Evolutionary conservation across 1,140 invertebrate genomes (phyloP).

Genomic region (Hestina assimilis): DNA sequence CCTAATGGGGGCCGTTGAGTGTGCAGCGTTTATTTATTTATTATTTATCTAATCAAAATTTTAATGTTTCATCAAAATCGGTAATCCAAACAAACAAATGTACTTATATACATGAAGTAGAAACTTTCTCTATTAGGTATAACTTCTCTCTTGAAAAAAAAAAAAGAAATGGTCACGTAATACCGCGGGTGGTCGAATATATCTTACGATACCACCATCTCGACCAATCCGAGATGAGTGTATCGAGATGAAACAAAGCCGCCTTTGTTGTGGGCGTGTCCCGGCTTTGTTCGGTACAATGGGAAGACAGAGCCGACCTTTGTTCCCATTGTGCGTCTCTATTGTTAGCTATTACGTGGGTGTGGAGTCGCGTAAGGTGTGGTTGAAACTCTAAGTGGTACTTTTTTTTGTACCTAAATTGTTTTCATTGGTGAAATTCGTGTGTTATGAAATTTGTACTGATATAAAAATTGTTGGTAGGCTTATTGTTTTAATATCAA

Average conservation of each 20-base stretch:
- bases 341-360: slow-evolving; percentile 43
- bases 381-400: slow-evolving; percentile 7
- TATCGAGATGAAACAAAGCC: slow-evolving; percentile 58
- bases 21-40: too few relatives aligned
- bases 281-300: slow-evolving; percentile 60
- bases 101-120: too few relatives aligned
- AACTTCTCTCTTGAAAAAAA: too few relatives aligned
- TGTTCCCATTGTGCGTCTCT: slow-evolving; percentile 27
- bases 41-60: too few relatives aligned
- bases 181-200: slow-evolving; percentile 54
- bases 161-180: too few relatives aligned
- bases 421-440: slow-evolving; percentile 22
- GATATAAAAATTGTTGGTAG: too few relatives aligned
- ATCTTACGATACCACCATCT: slow-evolving; percentile 22
- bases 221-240: slow-evolving; percentile 40
- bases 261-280: slow-evolving; percentile 53
- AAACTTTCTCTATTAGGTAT: too few relatives aligned
- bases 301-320: slow-evolving; percentile 46
- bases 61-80: too few relatives aligned
- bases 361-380: slow-evolving; percentile 29
- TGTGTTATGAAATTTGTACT: not conserved
- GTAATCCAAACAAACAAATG: too few relatives aligned
- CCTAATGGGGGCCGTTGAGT: too few relatives aligned
- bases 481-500: too few relatives aligned
- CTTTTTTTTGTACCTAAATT: slow-evolving; percentile 30